phyloP scores from a whole-genome alignment of 2,113 vertebrate species.

The Python bivittatus region DNA sequence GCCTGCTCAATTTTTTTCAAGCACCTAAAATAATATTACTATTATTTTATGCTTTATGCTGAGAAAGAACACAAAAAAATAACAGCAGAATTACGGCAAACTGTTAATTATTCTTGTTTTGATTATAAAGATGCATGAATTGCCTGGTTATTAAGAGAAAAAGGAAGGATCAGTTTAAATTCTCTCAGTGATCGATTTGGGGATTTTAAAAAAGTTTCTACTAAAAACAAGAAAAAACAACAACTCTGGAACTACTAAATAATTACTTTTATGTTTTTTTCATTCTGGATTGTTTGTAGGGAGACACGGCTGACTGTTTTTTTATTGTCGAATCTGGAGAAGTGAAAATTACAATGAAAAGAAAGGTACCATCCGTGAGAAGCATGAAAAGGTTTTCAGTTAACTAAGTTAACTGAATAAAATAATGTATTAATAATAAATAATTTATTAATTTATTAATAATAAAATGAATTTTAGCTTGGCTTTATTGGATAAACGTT shows the following conservation, averaged over 20 bases:
- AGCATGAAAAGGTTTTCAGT: not conserved
- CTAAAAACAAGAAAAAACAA: not conserved
- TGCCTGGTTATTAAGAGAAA: constrained; percentile 19
- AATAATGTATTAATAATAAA: constrained; percentile 33
- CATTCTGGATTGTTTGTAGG: constrained; percentile 69
- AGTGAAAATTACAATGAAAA: constrained; percentile 96
- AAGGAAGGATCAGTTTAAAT: not conserved
- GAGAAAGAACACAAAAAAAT: constrained; percentile 5
- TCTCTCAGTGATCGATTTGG: not conserved
- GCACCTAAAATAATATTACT: not conserved
- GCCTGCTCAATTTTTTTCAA: not conserved
- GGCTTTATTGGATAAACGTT: not conserved
- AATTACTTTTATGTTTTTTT: constrained; percentile 27
- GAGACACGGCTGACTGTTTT: constrained; percentile 93
- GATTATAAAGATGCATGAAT: not conserved
- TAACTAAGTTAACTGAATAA: not conserved
- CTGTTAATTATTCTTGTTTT: not conserved
- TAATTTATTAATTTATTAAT: not conserved
- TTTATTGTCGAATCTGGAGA: constrained; percentile 98
- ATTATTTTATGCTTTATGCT: constrained; percentile 25
- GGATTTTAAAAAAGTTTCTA: constrained; percentile 7
- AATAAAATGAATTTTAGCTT: not conserved
- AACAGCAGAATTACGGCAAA: not conserved
- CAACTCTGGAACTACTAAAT: not conserved
- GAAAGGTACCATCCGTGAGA: constrained; percentile 79